A percentile compares a stretch with the other conserved stretches of the same genome.
Conservation (phyloP, 2,113 vertebrate genomes). For the Lepus timidus region DNA sequence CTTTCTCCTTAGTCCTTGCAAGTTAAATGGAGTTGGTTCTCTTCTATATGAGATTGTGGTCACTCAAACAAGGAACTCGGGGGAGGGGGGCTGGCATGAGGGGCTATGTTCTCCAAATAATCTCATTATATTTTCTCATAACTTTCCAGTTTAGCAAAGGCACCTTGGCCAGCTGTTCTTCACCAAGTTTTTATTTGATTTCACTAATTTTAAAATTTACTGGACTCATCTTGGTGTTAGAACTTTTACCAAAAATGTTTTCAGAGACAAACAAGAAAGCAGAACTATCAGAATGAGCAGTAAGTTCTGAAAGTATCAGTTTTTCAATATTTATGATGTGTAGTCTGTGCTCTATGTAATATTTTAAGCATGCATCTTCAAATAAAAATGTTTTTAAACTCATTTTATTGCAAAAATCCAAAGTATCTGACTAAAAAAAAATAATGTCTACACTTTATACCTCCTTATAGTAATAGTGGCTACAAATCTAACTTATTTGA, state of each 20-base stretch:
- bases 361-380: background rate
- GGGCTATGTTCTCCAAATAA: slow-evolving; percentile 53
- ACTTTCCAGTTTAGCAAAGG: slow-evolving; percentile 75
- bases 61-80: slow-evolving; percentile 55
- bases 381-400: background rate
- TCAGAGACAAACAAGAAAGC: slow-evolving; percentile 49
- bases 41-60: slow-evolving; percentile 51
- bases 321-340: slow-evolving; percentile 20
- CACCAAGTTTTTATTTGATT: slow-evolving; percentile 72
- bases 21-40: slow-evolving; percentile 67
- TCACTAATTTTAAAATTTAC: slow-evolving; percentile 69
- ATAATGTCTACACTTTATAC: background rate
- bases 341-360: background rate
- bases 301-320: slow-evolving; percentile 8
- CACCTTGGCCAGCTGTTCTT: slow-evolving; percentile 78
- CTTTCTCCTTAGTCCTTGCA: slow-evolving; percentile 72
- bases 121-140: slow-evolving; percentile 75
- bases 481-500: slow-evolving; percentile 23
- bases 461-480: background rate
- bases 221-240: slow-evolving; percentile 46
- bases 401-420: slow-evolving; percentile 4
- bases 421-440: background rate
- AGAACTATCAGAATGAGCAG: background rate
- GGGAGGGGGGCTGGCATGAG: background rate
- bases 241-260: slow-evolving; percentile 62